Percentiles rank a stretch among this genome's conserved stretches.
phyloP scores from a whole-genome alignment of 2,113 vertebrate species.

The Taxidea taxus region DNA sequence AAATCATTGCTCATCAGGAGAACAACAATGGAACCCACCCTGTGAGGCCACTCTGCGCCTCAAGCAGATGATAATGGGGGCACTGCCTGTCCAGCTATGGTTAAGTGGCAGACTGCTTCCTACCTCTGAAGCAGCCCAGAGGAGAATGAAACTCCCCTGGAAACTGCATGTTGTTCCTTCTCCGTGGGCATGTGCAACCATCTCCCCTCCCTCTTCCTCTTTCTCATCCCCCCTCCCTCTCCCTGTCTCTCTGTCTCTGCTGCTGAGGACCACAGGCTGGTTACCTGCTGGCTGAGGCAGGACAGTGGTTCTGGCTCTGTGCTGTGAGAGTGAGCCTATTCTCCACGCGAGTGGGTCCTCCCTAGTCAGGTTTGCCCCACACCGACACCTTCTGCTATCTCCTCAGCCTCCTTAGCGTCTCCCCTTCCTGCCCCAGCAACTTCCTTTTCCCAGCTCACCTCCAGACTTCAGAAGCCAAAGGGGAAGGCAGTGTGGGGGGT shows the following conservation, averaged over 20 bases:
- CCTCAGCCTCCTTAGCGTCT: not conserved
- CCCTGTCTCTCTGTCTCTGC: not conserved
- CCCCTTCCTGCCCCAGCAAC: too few species aligned
- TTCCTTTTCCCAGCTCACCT: not conserved
- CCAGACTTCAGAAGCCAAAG: not conserved
- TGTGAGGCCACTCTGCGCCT: not conserved
- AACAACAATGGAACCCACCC: not conserved
- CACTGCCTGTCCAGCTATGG: not conserved
- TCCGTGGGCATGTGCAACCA: not conserved
- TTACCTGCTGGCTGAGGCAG: not conserved
- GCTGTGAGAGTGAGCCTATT: not conserved
- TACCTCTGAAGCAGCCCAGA: not conserved
- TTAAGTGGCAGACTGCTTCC: not conserved
- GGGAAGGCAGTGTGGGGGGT: rapidly evolving
- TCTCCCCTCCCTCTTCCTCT: not conserved
- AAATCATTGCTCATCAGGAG: not conserved
- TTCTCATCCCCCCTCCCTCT: not conserved
- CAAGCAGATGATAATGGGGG: not conserved
- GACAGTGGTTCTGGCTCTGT: not conserved
- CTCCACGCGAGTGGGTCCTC: not conserved
- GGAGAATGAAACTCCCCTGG: not conserved
- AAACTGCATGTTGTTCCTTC: not conserved
- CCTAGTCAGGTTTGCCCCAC: not conserved
- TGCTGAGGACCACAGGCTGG: not conserved
- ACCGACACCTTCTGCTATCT: not conserved